A percentile compares a stretch with the other conserved stretches of the same genome.
These are phyloP conservation scores for Oreochromis aureus DNA, from an alignment of 2,113 vertebrate genomes.

Conservation along the genomic window DNA sequence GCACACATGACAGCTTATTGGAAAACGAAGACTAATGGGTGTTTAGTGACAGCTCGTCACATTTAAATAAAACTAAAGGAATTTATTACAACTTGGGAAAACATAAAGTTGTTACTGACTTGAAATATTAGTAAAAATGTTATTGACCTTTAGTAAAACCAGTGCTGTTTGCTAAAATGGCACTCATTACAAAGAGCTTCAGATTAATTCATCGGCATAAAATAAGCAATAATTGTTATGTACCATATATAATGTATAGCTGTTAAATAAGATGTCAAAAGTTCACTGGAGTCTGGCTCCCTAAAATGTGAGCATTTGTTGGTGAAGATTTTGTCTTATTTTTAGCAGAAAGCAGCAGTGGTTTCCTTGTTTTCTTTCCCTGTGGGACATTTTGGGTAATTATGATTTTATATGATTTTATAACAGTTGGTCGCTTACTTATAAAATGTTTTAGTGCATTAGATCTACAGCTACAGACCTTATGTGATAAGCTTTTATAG, in stretches of 20 bases:
- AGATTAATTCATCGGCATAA: background rate
- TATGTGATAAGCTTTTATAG: background rate
- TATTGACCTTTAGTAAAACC: background rate
- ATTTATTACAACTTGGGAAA: background rate
- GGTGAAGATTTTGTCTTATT: background rate
- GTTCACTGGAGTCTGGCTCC: background rate
- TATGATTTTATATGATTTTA: background rate
- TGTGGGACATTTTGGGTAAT: background rate
- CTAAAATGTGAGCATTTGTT: background rate
- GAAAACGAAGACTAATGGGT: background rate
- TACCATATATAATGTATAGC: background rate
- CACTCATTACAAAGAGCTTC: background rate
- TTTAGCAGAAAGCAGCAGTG: background rate
- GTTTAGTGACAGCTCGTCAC: background rate
- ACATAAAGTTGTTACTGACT: background rate
- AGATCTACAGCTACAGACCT: background rate
- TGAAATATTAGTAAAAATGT: background rate
- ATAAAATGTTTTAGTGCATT: background rate
- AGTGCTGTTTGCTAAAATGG: background rate
- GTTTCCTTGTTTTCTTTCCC: background rate
- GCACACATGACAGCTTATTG: background rate
- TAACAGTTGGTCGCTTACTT: background rate
- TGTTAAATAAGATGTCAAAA: background rate
- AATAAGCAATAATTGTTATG: background rate
- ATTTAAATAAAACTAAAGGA: background rate